Evolutionary conservation across 2,113 vertebrate genomes (phyloP).

Genomic region (Plecturocebus donacophilus): DNA sequence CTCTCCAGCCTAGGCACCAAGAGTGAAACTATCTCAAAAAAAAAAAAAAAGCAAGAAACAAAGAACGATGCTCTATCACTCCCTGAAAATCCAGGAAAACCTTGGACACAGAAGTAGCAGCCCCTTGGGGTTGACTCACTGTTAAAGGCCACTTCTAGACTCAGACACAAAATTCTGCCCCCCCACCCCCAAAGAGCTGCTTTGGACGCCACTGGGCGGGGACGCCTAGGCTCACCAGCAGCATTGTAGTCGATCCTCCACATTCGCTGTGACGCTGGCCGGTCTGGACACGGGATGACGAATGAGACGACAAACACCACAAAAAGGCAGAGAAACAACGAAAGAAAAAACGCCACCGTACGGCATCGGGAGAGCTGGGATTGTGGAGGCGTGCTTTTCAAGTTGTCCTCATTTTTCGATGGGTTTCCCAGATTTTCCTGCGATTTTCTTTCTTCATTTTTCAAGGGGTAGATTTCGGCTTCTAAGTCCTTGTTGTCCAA

Average conservation of each 20-base stretch:
- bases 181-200: background rate
- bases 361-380: conserved; percentile 90
- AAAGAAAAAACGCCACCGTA: conserved; percentile 91
- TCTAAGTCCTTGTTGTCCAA: conserved; percentile 87
- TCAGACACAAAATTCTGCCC: too few species aligned
- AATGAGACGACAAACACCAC: conserved; percentile 96
- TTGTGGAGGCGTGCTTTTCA: conserved; percentile 65
- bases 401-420: conserved; percentile 75
- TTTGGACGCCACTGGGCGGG: too few species aligned
- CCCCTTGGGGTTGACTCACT: background rate
- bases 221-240: conserved; percentile 84
- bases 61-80: background rate
- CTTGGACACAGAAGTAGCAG: background rate
- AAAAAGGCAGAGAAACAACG: conserved; percentile 90
- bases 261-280: conserved; percentile 83
- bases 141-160: background rate
- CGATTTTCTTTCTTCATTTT: conserved; percentile 84
- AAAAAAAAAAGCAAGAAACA: too few species aligned
- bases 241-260: conserved; percentile 87
- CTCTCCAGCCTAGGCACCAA: too few species aligned
- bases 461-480: conserved; percentile 91
- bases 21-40: too few species aligned
- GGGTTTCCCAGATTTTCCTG: conserved; percentile 72
- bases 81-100: background rate
- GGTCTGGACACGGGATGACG: conserved; percentile 94